A percentile compares a stretch with the other conserved stretches of the same genome.
phyloP scores from a whole-genome alignment of 2,113 vertebrate genomes.

The Ardeotis arabs region DNA sequence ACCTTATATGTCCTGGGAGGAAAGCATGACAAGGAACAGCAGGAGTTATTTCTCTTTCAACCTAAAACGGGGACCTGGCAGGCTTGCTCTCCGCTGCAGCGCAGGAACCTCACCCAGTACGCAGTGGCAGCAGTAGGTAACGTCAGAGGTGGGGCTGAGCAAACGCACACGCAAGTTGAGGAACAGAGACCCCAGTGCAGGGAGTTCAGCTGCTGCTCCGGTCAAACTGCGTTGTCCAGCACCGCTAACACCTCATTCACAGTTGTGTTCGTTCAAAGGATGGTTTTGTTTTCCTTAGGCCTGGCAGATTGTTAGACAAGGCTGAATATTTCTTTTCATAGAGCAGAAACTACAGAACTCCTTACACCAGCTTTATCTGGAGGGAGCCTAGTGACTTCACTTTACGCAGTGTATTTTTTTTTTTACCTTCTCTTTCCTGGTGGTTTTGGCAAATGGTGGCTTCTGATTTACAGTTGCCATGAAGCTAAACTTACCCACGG shows the following conservation, averaged over 20 bases:
- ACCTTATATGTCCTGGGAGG: slow-evolving; percentile 86
- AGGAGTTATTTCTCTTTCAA: slow-evolving; percentile 83
- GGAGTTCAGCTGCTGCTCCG: background rate
- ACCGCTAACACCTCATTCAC: background rate
- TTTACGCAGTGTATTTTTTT: background rate
- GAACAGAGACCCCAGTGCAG: background rate
- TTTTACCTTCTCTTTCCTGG: background rate
- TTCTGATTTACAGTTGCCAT: background rate
- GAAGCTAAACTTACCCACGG: background rate
- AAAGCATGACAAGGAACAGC: slow-evolving; percentile 83
- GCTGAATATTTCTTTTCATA: background rate
- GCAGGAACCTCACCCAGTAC: slow-evolving; percentile 87
- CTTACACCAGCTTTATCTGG: background rate
- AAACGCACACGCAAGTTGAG: background rate
- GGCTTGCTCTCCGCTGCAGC: slow-evolving; percentile 80
- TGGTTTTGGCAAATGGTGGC: background rate
- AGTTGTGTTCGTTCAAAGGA: background rate
- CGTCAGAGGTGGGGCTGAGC: background rate
- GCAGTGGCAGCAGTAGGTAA: slow-evolving; percentile 90
- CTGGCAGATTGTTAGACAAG: background rate
- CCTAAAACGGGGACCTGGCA: slow-evolving; percentile 85
- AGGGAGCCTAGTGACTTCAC: background rate
- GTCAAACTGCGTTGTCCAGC: background rate
- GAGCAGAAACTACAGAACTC: background rate
- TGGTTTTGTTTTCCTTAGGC: background rate